Evolutionary conservation across 2,797 vertebrate species (phyloP).

Genomic region (Prunella strophiata): DNA sequence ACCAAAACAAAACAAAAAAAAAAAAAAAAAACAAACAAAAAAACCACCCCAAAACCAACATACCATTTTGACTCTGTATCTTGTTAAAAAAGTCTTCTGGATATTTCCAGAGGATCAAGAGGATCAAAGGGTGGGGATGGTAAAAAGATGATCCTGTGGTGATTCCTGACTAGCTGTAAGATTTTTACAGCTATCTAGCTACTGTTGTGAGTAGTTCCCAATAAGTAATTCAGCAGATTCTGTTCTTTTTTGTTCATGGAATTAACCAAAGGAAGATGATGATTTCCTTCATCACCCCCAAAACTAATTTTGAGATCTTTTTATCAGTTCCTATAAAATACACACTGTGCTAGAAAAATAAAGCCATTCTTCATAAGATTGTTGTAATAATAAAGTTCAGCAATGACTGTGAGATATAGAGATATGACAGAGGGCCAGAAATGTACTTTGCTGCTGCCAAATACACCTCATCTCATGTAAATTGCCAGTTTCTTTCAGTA

Average conservation of each 20-base stretch:
- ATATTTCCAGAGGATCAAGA: background rate
- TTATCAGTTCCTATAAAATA: background rate
- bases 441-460: conserved; percentile 8
- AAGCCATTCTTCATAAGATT: background rate
- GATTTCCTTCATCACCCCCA: background rate
- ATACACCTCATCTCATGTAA: conserved; percentile 67
- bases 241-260: background rate
- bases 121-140: background rate
- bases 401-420: background rate
- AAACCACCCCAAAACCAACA: too few species aligned
- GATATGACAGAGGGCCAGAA: background rate
- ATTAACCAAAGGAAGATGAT: background rate
- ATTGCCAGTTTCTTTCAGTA: conserved; percentile 60
- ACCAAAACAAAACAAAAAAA: too few species aligned
- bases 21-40: too few species aligned
- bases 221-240: background rate
- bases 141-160: background rate
- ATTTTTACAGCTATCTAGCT: conserved; percentile 38
- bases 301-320: background rate
- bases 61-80: background rate
- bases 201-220: background rate
- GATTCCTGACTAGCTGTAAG: conserved; percentile 3
- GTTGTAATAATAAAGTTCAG: conserved; percentile 6
- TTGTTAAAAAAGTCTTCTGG: background rate
- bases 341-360: background rate